phyloP scores from a whole-genome alignment of 2,113 vertebrate genomes.

The Melanocharis versteri region DNA sequence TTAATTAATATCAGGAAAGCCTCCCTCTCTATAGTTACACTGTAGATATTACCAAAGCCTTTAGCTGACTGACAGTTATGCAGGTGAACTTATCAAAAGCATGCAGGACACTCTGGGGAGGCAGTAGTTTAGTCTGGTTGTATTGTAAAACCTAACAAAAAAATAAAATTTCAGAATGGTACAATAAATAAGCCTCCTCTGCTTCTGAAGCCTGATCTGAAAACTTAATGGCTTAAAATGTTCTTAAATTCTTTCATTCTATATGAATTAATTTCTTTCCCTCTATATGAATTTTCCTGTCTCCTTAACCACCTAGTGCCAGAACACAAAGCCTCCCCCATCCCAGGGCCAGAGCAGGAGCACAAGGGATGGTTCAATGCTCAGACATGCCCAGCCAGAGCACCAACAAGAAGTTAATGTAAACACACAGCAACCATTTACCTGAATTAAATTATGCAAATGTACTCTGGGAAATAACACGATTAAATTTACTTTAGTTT shows the following conservation, averaged over 20 bases:
- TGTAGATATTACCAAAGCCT: not conserved
- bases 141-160: not conserved
- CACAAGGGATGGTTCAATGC: not conserved
- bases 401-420: not conserved
- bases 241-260: not conserved
- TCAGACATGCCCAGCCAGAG: not conserved
- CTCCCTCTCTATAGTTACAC: not conserved
- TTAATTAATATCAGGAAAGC: not conserved
- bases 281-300: not conserved
- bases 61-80: not conserved
- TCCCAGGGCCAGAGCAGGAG: not conserved
- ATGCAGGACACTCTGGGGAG: not conserved
- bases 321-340: not conserved
- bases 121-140: not conserved
- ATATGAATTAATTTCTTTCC: not conserved
- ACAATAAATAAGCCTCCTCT: not conserved
- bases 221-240: not conserved
- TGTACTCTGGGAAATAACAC: not conserved
- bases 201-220: not conserved
- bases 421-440: not conserved
- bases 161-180: not conserved
- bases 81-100: not conserved
- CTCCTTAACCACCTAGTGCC: not conserved
- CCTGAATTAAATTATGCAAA: not conserved
- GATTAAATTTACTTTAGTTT: not conserved